Evolutionary conservation across 2,888 invertebrate species (phyloP).

Genomic region (Archaeoteleia sp.): DNA sequence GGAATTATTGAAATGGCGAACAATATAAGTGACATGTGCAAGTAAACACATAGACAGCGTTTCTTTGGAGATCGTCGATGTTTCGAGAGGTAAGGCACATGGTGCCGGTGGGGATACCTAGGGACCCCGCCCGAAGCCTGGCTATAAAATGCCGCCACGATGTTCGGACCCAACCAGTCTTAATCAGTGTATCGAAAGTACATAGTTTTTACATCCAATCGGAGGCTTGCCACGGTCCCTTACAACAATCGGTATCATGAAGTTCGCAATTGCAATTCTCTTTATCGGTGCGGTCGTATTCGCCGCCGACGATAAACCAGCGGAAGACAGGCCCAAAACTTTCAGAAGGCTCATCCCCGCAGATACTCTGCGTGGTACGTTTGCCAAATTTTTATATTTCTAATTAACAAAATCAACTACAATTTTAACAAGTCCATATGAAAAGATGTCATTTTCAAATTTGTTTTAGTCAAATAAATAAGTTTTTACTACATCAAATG

Average conservation of each 20-base stretch:
- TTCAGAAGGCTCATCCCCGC: conserved; percentile 91
- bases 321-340: conserved; percentile 80
- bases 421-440: conserved; percentile 1
- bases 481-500: too few species aligned
- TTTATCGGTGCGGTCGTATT: conserved; percentile 77
- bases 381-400: too few species aligned
- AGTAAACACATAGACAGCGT: conserved; percentile 33
- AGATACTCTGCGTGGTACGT: conserved; percentile 91
- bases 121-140: conserved; percentile 67
- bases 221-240: not conserved
- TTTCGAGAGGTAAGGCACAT: conserved; percentile 51
- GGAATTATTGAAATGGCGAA: conserved; percentile 13
- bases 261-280: conserved; percentile 77
- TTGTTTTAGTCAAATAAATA: too few species aligned
- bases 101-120: conserved; percentile 47
- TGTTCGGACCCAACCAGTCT: conserved; percentile 72
- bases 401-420: too few species aligned
- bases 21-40: conserved; percentile 26
- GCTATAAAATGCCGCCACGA: conserved; percentile 70
- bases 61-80: conserved; percentile 52
- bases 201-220: conserved; percentile 47
- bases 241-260: conserved; percentile 64
- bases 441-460: conserved; percentile 5
- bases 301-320: conserved; percentile 74
- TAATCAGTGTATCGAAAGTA: conserved; percentile 64